A percentile compares a stretch with the other conserved stretches of the same genome.
These are phyloP conservation scores for Smittia aterrima DNA, from an alignment of 2,888 invertebrate genomes.

Conservation along the genomic window DNA sequence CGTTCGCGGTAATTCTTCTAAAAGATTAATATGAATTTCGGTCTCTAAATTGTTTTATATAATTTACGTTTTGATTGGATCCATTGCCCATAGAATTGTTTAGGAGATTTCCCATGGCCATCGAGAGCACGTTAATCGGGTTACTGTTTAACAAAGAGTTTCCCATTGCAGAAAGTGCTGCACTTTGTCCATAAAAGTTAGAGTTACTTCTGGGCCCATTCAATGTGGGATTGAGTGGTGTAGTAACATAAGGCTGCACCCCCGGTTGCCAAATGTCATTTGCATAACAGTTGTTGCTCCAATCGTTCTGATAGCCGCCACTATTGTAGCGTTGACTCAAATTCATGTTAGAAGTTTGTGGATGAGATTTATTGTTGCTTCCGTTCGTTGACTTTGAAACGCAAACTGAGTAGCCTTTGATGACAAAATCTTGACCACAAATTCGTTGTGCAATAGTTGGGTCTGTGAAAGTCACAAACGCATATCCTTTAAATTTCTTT, in stretches of 20 bases:
- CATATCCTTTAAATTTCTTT: slow-evolving; percentile 34
- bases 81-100: background rate
- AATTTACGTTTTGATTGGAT: no score
- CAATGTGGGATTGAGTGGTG: background rate
- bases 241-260: background rate
- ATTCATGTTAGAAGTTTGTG: background rate
- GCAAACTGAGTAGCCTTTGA: slow-evolving; percentile 32
- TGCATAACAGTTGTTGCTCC: slow-evolving; percentile 15
- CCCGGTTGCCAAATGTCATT: background rate
- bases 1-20: background rate
- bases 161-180: background rate
- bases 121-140: background rate
- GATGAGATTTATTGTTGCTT: background rate
- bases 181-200: background rate
- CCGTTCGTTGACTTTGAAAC: slow-evolving; percentile 32
- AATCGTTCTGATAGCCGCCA: slow-evolving; percentile 4
- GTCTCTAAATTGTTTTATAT: no score
- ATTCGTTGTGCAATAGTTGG: background rate
- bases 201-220: background rate
- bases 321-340: background rate
- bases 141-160: background rate
- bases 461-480: slow-evolving; percentile 20
- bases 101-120: background rate
- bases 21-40: no score
- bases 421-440: slow-evolving; percentile 30